A percentile compares a stretch with the other conserved stretches of the same genome.
Evolutionary conservation across 1,140 invertebrate genomes (phyloP).

Genomic region (Nebria ingens): DNA sequence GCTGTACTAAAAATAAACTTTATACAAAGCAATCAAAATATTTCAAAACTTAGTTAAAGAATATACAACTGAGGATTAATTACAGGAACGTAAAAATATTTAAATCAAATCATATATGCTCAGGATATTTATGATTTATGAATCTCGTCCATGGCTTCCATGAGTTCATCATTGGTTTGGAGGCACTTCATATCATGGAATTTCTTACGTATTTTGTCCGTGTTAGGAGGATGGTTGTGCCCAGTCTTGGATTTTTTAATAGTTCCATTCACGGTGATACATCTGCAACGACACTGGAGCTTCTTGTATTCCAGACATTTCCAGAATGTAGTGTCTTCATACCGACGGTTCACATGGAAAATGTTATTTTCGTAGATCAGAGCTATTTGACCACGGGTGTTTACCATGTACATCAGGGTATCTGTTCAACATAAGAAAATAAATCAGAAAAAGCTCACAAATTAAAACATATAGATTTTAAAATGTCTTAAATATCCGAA

Average conservation of each 20-base stretch:
- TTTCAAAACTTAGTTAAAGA: no score
- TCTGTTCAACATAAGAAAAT: background rate
- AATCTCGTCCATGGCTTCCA: no score
- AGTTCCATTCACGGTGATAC: constrained; percentile 10
- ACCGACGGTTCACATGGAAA: constrained; percentile 11
- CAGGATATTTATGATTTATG: no score
- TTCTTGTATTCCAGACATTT: constrained; percentile 13
- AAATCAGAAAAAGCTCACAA: no score
- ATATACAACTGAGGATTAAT: no score
- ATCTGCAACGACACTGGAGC: constrained; percentile 2
- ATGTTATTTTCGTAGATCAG: constrained; percentile 15
- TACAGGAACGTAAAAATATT: no score
- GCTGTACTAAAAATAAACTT: no score
- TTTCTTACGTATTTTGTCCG: constrained; percentile 9
- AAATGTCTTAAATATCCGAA: no score
- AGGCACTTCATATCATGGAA: background rate
- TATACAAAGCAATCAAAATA: no score
- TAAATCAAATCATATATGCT: no score
- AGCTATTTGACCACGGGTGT: background rate
- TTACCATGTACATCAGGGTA: constrained; percentile 1
- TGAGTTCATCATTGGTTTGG: background rate
- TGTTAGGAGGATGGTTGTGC: constrained; percentile 12
- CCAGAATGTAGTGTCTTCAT: constrained; percentile 11
- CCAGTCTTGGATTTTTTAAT: constrained; percentile 1
- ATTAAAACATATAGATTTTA: no score